Evolutionary conservation across 2,888 invertebrate genomes (phyloP), one percentile per base, ranked within the genome.

Genomic region (Chaetogeoica ovagalla): DNA sequence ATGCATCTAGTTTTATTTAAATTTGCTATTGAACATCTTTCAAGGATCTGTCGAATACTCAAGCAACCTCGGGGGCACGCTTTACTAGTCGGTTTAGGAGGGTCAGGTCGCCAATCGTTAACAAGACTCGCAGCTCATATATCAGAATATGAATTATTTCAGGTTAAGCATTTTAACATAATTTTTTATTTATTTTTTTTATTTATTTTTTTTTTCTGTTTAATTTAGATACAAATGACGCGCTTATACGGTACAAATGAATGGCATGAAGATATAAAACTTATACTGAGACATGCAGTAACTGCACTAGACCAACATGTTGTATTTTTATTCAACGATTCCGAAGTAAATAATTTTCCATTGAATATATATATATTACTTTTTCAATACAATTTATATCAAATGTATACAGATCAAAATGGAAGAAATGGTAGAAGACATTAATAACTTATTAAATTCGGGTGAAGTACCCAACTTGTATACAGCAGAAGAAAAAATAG

Each of bases 401-500:
- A 2, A 19, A 52, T 52, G n/a, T 17, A 23, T 30, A 17, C 6
- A 94, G 91, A 94, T 96, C 59, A 96, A 96, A 89, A 93, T 95
- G 86, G 96, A 97, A 87, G 92, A 92, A 0, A 97, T 97, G 85
- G 87, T 97, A 72, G 97, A 97, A 87, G 97, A 97, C 85, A 91
- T 97, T 1, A 96, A 94, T 85, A 97, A 96, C 86, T 90, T 97
- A 86, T 87, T 97, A 66, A 97, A 96, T 86, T 93, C 95, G 0
- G 97, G 97, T 5, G 97, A 97, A 88, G 94, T 97, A 0, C 97
- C 97, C 0, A 97, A 96, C 87, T 89, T 97, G 74, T 97, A 94
- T 85, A 89, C 89, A 17, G 87, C 90, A 7, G 97, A 97, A 84
- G 97, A 97, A 85, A 94, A 93, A 86, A 90, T 92, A 4, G 97